Evolutionary conservation across 2,113 vertebrate genomes (phyloP).

Genomic region (Pao palembangensis): DNA sequence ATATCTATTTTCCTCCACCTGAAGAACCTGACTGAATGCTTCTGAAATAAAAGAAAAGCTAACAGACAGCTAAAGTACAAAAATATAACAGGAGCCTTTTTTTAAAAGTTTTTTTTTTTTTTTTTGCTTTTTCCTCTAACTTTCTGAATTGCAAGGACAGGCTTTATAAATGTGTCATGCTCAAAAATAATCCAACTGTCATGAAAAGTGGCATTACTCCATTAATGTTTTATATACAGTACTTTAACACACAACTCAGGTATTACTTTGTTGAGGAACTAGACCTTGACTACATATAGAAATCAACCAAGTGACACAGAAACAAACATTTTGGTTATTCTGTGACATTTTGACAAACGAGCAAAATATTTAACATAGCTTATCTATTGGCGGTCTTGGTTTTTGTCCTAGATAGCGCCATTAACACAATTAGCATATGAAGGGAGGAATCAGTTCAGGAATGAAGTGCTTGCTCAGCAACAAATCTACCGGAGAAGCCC

Average conservation of each 20-base stretch:
- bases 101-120: slow-evolving; percentile 33
- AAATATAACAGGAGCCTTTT: slow-evolving; percentile 62
- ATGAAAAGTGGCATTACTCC: slow-evolving; percentile 85
- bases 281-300: slow-evolving; percentile 67
- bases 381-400: slow-evolving; percentile 58
- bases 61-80: slow-evolving; percentile 63
- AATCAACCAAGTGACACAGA: slow-evolving; percentile 75
- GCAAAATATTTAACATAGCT: slow-evolving; percentile 85
- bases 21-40: slow-evolving; percentile 21
- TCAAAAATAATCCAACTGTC: slow-evolving; percentile 83
- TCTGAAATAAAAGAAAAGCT: slow-evolving; percentile 40
- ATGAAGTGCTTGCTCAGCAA: slow-evolving; percentile 71
- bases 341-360: slow-evolving; percentile 82
- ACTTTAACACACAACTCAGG: slow-evolving; percentile 57
- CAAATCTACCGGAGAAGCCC: slow-evolving; percentile 85
- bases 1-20: slow-evolving; percentile 9
- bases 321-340: slow-evolving; percentile 93
- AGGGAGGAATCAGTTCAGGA: slow-evolving; percentile 64
- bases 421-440: slow-evolving; percentile 53
- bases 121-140: slow-evolving; percentile 41
- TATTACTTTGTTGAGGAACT: slow-evolving; percentile 51
- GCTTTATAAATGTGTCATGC: slow-evolving; percentile 91
- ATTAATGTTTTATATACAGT: slow-evolving; percentile 72
- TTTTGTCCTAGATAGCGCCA: slow-evolving; percentile 50
- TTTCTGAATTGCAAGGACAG: slow-evolving; percentile 77